These are phyloP conservation scores for Lophochroa leadbeateri DNA, from an alignment of 2,113 vertebrate species.

Conservation along the genomic window DNA sequence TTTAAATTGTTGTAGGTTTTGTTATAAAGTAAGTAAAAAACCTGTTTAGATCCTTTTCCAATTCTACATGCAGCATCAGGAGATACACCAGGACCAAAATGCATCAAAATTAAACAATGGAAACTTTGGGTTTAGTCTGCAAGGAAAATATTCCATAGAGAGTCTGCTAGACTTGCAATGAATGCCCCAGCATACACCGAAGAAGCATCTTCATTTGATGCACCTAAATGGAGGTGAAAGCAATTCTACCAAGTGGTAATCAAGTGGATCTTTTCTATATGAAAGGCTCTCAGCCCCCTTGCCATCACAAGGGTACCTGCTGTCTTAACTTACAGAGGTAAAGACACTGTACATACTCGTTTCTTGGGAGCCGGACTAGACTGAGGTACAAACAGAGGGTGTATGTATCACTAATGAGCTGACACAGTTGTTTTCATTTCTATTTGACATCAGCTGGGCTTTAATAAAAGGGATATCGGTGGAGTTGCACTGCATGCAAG, in stretches of 20 bases:
- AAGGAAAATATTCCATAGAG: background rate
- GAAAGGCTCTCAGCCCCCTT: background rate
- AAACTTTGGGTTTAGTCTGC: background rate
- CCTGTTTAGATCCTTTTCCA: background rate
- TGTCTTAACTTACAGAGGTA: background rate
- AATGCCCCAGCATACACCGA: background rate
- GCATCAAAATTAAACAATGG: background rate
- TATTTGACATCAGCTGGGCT: background rate
- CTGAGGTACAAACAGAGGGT: background rate
- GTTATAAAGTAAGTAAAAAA: background rate
- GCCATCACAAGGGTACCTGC: background rate
- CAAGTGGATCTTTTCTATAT: background rate
- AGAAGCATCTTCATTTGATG: background rate
- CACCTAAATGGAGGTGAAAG: background rate
- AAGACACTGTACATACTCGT: accelerated
- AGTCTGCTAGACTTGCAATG: background rate
- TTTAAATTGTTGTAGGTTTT: background rate
- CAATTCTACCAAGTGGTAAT: background rate
- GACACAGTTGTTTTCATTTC: conserved; percentile 6
- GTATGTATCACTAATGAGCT: background rate
- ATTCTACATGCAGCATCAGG: background rate
- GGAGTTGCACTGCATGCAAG: background rate
- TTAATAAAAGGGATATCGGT: background rate
- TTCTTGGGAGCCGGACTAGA: background rate
- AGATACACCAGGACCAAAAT: background rate